A percentile compares a stretch with the other conserved stretches of the same genome.
phyloP scores from a whole-genome alignment of 1,140 invertebrate species.

The Drosophila obscura region DNA sequence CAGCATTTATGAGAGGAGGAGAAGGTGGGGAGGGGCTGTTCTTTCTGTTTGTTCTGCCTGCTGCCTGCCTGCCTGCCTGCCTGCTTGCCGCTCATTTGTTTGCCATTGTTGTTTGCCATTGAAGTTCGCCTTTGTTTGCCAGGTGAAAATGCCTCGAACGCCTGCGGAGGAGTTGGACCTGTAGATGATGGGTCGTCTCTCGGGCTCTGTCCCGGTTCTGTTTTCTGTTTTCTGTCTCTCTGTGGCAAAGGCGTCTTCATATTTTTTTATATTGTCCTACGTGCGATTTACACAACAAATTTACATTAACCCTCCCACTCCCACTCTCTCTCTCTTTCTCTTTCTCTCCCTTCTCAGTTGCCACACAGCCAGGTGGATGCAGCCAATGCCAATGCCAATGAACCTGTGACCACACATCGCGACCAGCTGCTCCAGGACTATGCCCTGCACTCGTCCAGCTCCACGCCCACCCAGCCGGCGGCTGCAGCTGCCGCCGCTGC shows the following conservation, averaged over 20 bases:
- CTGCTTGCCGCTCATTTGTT: conserved; percentile 64
- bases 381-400: conserved; percentile 45
- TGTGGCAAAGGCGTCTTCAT: conserved; percentile 46
- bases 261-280: conserved; percentile 55
- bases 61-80: conserved; percentile 5
- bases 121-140: conserved; percentile 76
- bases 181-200: not conserved
- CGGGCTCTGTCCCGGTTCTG: not conserved
- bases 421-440: conserved; percentile 57
- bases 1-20: conserved; percentile 57
- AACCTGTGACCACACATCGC: conserved; percentile 56
- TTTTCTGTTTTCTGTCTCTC: conserved; percentile 12
- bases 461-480: conserved; percentile 53
- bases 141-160: conserved; percentile 65
- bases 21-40: conserved; percentile 14
- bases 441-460: conserved; percentile 30
- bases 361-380: conserved; percentile 52
- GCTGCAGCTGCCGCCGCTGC: conserved; percentile 44
- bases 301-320: conserved; percentile 45
- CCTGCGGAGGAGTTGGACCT: conserved; percentile 24
- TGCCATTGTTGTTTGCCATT: conserved; percentile 78
- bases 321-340: conserved; percentile 1
- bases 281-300: conserved; percentile 76
- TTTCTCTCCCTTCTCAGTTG: conserved; percentile 20
- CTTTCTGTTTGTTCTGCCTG: conserved; percentile 55